These are phyloP conservation scores for Idris sp. DNA, from an alignment of 1,140 invertebrate genomes.

Conservation along the genomic window DNA sequence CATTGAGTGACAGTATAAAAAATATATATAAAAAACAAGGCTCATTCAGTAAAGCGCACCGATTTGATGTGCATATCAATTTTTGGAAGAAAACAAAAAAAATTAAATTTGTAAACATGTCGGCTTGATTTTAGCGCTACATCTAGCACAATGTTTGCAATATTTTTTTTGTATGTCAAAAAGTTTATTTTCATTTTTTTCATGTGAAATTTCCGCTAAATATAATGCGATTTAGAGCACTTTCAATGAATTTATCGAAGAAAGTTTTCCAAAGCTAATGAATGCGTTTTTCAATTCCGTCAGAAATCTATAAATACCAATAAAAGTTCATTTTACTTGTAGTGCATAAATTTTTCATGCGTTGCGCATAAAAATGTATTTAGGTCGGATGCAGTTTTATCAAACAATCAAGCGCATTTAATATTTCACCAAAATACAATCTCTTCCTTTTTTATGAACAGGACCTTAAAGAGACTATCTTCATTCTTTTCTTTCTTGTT, in stretches of 20 bases:
- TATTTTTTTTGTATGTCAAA: too few relatives aligned
- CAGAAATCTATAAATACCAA: slow-evolving; percentile 23
- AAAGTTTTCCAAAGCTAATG: too few relatives aligned
- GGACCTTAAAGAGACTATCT: too few relatives aligned
- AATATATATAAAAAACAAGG: not conserved
- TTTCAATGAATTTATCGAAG: too few relatives aligned
- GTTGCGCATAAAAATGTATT: slow-evolving; percentile 22
- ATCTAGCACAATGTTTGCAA: too few relatives aligned
- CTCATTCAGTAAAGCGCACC: not conserved
- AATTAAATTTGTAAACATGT: too few relatives aligned
- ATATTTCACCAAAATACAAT: slow-evolving; percentile 21
- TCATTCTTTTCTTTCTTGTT: too few relatives aligned
- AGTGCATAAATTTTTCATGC: slow-evolving; percentile 17
- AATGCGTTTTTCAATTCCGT: slow-evolving; percentile 1
- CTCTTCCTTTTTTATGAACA: too few relatives aligned
- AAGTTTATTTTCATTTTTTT: too few relatives aligned
- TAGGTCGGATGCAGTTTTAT: slow-evolving; percentile 19
- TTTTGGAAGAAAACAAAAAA: slow-evolving; percentile 1
- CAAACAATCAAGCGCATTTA: slow-evolving; percentile 30
- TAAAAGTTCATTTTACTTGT: slow-evolving; percentile 19
- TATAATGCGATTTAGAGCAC: too few relatives aligned
- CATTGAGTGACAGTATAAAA: slow-evolving; percentile 14
- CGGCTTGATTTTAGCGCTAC: slow-evolving; percentile 2
- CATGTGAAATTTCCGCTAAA: too few relatives aligned
- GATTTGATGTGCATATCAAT: not conserved